phyloP scores from a whole-genome alignment of 2,113 vertebrate genomes.

The Erpornis zantholeuca region DNA sequence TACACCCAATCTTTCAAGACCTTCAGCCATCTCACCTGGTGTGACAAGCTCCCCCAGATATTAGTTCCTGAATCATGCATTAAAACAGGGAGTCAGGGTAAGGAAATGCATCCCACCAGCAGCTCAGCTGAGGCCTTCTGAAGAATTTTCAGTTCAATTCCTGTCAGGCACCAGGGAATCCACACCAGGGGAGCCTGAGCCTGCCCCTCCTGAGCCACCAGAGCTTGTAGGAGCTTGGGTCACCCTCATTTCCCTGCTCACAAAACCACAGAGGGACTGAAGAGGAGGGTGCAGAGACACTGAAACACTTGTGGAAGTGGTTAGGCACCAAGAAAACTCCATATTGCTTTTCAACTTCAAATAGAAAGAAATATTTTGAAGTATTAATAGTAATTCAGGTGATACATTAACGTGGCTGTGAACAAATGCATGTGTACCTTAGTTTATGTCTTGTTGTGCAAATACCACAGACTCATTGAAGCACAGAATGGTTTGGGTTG shows the following conservation, averaged over 20 bases:
- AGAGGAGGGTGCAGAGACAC: fast-evolving
- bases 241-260: background rate
- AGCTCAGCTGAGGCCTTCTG: background rate
- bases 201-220: background rate
- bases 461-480: background rate
- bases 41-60: background rate
- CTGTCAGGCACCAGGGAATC: background rate
- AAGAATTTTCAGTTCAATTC: background rate
- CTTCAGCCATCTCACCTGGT: background rate
- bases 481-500: background rate
- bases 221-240: background rate
- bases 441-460: background rate
- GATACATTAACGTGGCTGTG: background rate
- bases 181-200: background rate
- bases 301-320: background rate
- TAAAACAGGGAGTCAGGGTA: background rate
- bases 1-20: background rate
- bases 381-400: background rate
- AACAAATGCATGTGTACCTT: background rate
- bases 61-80: background rate
- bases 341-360: background rate
- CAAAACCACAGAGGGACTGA: background rate
- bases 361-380: background rate
- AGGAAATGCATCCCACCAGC: background rate
- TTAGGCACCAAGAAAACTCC: background rate